These are phyloP conservation scores for Yponomeuta cagnagella DNA, from an alignment of 2,888 invertebrate species.

Conservation along the genomic window DNA sequence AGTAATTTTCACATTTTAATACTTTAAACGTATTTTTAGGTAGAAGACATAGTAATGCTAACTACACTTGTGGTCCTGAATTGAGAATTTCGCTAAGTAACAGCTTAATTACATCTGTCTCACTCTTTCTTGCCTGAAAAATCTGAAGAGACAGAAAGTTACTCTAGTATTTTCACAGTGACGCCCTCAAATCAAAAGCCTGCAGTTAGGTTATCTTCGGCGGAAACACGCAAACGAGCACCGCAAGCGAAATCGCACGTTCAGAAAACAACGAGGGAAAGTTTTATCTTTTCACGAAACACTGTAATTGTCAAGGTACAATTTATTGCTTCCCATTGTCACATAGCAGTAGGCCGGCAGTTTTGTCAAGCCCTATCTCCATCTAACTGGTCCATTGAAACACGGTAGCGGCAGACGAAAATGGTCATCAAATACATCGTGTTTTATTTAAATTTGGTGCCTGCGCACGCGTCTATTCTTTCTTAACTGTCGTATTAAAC, in stretches of 20 bases:
- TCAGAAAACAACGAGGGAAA: background rate
- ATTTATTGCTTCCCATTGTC: conserved; percentile 13
- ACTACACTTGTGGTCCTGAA: too few species aligned
- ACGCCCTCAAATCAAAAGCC: background rate
- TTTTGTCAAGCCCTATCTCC: conserved; percentile 14
- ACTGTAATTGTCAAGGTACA: conserved; percentile 11
- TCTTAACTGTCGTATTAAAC: conserved; percentile 34
- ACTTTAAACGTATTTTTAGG: too few species aligned
- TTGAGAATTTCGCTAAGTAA: too few species aligned
- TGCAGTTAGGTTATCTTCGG: background rate
- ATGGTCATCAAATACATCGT: conserved; percentile 30
- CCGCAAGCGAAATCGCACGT: conserved; percentile 1
- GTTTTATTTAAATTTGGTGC: conserved; percentile 36
- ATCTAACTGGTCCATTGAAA: conserved; percentile 36
- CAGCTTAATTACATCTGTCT: background rate
- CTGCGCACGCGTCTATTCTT: conserved; percentile 28
- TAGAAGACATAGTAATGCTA: too few species aligned
- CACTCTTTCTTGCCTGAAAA: background rate
- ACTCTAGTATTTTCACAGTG: background rate
- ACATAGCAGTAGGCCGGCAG: background rate
- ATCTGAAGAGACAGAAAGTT: background rate
- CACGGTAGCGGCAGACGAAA: conserved; percentile 36
- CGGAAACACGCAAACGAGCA: background rate
- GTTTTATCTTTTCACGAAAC: background rate
- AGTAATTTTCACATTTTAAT: too few species aligned